Base-by-base conservation (phyloP, 2,888 invertebrate genomes). In the Drosophila trichaetosa region DNA sequence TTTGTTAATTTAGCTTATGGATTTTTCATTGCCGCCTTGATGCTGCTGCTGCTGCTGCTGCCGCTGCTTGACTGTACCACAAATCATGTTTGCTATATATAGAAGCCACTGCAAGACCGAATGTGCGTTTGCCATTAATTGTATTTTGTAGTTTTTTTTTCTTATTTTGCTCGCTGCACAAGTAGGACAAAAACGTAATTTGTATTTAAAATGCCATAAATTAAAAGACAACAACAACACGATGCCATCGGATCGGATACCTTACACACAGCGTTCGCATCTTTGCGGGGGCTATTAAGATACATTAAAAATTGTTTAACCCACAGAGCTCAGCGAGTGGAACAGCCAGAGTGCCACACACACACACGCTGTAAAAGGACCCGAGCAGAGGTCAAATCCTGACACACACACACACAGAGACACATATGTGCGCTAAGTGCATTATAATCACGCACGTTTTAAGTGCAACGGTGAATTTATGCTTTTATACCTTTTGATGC, bases 121-220 rank as follows among this genome's bases (percentile, higher is more conserved):
- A 31, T 24, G 24, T 16, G 18, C 46, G 7, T 10, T 24, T 29
- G 27, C 6, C 29, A 27, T 48, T 18, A 33, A 48, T 8, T 21
- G 48, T 7, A 24, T 24, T 24, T 57, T 36, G 27, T 59, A 11
- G 42, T 38, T 48, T 54, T 13, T 42, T 38, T 36, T 36, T 24
- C 46, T 48, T 27, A 4, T 10, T 57, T 58, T 31, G 40, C 24
- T 33, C 29, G 36, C 6, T 34, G 24, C 24, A 36, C 21, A 54
- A 54, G 36, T 54, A 36, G 54, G 10, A 13, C 34, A 54, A 18
- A 18, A 11, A 76, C 63, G 87, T 79, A 82, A 83, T 87, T 87
- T 83, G 87, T 87, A 79, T 82, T 82, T 79, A 84, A 87, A 87
- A 83, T 82, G 87, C 87, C 87, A 83, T 83, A 83, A 87, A 83